Percentiles rank a stretch among this genome's conserved stretches.
These are phyloP conservation scores for Lasioglossum albipes DNA, from an alignment of 1,140 invertebrate species.

Conservation along the genomic window DNA sequence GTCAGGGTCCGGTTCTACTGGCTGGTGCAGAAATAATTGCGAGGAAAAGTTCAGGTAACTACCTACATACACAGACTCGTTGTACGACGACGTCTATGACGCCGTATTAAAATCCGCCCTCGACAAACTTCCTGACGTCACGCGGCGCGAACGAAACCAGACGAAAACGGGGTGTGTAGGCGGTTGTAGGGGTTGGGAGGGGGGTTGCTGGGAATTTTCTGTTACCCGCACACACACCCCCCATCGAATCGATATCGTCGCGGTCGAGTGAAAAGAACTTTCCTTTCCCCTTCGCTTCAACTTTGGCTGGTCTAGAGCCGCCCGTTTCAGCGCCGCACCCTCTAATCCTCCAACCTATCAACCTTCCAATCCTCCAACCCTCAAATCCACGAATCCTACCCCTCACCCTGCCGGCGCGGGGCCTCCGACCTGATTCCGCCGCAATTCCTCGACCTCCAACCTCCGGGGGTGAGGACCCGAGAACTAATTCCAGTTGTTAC, in stretches of 20 bases:
- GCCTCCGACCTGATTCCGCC: neutral
- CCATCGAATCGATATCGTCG: neutral
- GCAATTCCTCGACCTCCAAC: neutral
- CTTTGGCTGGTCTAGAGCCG: neutral
- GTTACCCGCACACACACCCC: neutral
- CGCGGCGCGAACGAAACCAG: neutral
- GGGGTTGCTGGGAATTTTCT: neutral
- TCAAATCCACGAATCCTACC: too few species aligned
- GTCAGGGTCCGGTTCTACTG: neutral
- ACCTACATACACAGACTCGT: too few species aligned
- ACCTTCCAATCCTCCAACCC: too few species aligned
- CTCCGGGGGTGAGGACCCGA: neutral
- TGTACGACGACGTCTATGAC: too few species aligned
- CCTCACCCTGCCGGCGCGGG: neutral
- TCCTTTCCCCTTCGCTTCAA: neutral
- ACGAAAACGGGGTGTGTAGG: neutral
- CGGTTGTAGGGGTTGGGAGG: too few species aligned
- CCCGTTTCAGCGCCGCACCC: neutral
- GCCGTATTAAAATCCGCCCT: neutral
- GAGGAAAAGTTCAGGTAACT: too few species aligned
- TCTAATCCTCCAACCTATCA: neutral
- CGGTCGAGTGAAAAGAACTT: slow-evolving; percentile 3
- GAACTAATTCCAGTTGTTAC: neutral
- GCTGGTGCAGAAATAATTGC: too few species aligned
- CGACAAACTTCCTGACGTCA: neutral